Percentiles rank a stretch among this genome's conserved stretches.
Evolutionary conservation across 2,888 invertebrate species (phyloP).

Genomic region (Calameuta idolon): DNA sequence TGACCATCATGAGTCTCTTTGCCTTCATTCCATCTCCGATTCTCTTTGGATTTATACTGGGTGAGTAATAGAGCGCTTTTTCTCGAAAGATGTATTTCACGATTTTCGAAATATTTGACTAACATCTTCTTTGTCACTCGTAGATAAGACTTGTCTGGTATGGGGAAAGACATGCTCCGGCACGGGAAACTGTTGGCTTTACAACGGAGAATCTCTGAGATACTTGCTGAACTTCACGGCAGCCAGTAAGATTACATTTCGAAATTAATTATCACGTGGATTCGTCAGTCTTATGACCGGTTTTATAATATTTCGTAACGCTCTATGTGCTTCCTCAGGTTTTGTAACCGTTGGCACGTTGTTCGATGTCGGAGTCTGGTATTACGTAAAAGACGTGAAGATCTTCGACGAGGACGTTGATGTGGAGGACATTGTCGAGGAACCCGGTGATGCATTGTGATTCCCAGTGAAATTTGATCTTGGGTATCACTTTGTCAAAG

Average conservation of each 20-base stretch:
- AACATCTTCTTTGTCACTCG: conserved; percentile 13
- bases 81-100: neutral
- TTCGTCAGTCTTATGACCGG: neutral
- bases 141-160: conserved; percentile 76
- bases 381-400: conserved; percentile 76
- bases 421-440: conserved; percentile 63
- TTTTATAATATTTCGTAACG: neutral
- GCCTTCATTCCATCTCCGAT: conserved; percentile 84
- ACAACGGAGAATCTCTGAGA: conserved; percentile 75
- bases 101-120: neutral
- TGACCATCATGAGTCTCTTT: conserved; percentile 77
- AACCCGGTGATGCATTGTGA: conserved; percentile 55
- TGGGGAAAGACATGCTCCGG: conserved; percentile 81
- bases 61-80: conserved; percentile 56
- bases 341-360: conserved; percentile 75
- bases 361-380: conserved; percentile 78
- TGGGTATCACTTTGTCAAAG: neutral
- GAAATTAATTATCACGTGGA: neutral
- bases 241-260: conserved; percentile 65
- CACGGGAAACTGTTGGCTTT: conserved; percentile 81
- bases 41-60: conserved; percentile 79
- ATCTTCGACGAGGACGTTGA: conserved; percentile 77
- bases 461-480: conserved; percentile 7
- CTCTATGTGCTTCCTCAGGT: conserved; percentile 44
- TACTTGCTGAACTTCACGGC: conserved; percentile 76